Percentiles rank a stretch among this genome's conserved stretches.
Evolutionary conservation across 2,797 vertebrate genomes (phyloP).

Genomic region (Eulemur mongoz): DNA sequence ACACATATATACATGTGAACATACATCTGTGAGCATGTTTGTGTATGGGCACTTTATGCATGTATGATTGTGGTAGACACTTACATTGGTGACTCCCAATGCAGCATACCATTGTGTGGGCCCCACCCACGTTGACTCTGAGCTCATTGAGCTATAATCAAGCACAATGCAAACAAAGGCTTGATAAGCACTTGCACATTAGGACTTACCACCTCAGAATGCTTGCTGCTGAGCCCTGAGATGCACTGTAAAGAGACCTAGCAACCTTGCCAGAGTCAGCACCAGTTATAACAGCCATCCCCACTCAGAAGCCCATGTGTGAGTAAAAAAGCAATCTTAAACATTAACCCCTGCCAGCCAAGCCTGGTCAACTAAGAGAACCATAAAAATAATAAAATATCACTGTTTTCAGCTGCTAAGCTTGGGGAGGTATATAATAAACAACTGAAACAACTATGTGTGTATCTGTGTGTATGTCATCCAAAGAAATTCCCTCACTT

Average conservation of each 20-base stretch:
- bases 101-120: neutral
- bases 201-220: neutral
- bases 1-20: neutral
- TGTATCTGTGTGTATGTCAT: neutral
- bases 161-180: neutral
- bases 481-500: neutral
- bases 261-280: neutral
- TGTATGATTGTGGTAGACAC: neutral
- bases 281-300: too few species aligned
- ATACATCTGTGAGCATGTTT: neutral
- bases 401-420: neutral
- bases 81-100: neutral
- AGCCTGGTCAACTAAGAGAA: neutral
- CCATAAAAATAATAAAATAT: neutral
- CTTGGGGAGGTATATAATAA: neutral
- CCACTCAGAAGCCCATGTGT: too few species aligned
- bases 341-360: neutral
- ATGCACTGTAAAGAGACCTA: neutral
- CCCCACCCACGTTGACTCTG: neutral
- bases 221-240: neutral
- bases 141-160: neutral
- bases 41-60: neutral
- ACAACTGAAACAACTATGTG: neutral
- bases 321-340: neutral
- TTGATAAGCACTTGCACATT: neutral